These are phyloP conservation scores for Muscina levida DNA, from an alignment of 2,888 invertebrate species.

Conservation along the genomic window DNA sequence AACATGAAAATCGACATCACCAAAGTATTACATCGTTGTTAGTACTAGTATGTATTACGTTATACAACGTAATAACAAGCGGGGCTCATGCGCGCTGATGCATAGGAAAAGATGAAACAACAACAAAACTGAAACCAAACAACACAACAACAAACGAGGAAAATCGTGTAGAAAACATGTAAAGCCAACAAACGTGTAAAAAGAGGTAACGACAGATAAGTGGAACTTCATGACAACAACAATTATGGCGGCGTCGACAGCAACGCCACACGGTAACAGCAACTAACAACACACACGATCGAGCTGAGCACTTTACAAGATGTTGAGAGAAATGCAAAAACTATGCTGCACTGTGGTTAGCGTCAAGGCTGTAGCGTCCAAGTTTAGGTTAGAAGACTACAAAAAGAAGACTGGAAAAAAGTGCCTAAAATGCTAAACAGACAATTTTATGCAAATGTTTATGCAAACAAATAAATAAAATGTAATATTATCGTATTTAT, in stretches of 20 bases:
- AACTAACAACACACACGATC: conserved; percentile 52
- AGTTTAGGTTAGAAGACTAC: no score
- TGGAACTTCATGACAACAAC: conserved; percentile 3
- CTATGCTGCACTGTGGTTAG: conserved; percentile 5
- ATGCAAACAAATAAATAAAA: no score
- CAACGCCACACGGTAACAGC: not conserved
- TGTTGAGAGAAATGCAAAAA: conserved; percentile 32
- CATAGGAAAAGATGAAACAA: conserved; percentile 22
- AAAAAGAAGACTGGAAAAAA: no score
- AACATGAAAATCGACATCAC: not conserved
- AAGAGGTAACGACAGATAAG: not conserved
- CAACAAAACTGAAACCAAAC: no score
- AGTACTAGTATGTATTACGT: conserved; percentile 55
- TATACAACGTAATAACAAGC: conserved; percentile 55
- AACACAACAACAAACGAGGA: conserved; percentile 8
- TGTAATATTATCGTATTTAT: no score
- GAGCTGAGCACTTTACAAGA: conserved; percentile 31
- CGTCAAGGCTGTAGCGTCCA: not conserved
- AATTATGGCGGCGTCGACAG: not conserved
- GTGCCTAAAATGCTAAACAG: no score
- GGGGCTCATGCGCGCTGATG: not conserved
- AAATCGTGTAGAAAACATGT: not conserved
- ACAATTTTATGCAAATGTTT: no score
- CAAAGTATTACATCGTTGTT: conserved; percentile 48
- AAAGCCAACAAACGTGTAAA: conserved; percentile 5